Conservation (phyloP, 2,113 vertebrate species). For the Chelonoidis abingdonii region DNA sequence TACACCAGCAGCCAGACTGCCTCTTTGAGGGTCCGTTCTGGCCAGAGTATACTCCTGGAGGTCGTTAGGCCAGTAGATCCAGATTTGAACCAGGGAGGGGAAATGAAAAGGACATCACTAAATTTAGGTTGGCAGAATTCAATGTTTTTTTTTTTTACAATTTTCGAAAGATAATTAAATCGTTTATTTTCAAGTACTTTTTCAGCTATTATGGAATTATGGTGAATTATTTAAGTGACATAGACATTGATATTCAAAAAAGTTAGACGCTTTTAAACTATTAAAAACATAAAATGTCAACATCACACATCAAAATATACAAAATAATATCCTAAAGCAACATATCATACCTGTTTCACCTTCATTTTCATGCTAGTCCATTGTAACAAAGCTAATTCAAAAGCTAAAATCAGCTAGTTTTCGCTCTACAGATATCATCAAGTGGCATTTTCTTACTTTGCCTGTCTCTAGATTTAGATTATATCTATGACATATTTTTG, state of each 20-base stretch:
- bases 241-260: neutral
- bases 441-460: neutral
- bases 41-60: neutral
- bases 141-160: neutral
- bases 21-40: neutral
- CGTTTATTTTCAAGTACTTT: neutral
- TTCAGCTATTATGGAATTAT: neutral
- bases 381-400: neutral
- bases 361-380: neutral
- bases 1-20: neutral
- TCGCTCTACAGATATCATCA: neutral
- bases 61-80: neutral
- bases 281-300: neutral
- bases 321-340: neutral
- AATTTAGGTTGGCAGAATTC: neutral
- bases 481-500: neutral
- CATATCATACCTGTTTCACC: neutral
- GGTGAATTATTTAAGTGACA: neutral
- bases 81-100: neutral
- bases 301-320: neutral
- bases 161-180: neutral
- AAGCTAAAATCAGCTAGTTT: neutral
- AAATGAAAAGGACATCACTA: neutral
- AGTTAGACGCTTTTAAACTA: neutral
- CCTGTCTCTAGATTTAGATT: neutral